Evolutionary conservation across 2,113 vertebrate genomes (phyloP), one percentile per base, ranked within the genome.

Genomic region (Hypomesus transpacificus): DNA sequence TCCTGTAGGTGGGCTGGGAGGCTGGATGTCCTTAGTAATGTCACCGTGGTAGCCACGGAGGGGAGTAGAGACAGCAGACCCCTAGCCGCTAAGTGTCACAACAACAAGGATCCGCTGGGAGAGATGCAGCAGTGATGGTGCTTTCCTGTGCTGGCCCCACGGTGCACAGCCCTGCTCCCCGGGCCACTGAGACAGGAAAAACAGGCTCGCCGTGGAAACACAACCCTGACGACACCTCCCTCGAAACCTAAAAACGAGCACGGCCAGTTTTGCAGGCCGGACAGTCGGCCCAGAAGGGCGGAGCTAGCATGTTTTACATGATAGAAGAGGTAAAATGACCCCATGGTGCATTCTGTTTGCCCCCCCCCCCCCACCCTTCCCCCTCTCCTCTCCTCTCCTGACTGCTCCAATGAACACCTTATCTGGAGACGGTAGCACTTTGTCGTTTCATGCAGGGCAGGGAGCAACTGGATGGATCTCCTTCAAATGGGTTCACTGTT

Each of bases 201-300:
- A 89, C 89, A 81, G 85, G 89, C 84, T 86, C 17, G 2, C 0
- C 50, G 20, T 26, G 71, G 84, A 82, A 86, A 89, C 4, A 82
- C 76, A 86, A 87, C 39, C 24, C 39, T 59, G 2, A 81, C 83
- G 71, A 85, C 28, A 63, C 82, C 87, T 82, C 74, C 81, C 71
- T 77, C 77, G 88, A 91, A 90, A 91, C 89, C 79, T 70, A 80
- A 70, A 85, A 90, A 91, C 89, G 74, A 90, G 90, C 67, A 77
- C 9, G 81, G 66, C 87, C 69, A 69, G 86, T 89, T 89, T 71
- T 69, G 77, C 65, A 4, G 17, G 28, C 14, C 0, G 31, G 22
- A 53, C 53, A 66, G 56, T 8, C 77, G 84, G 39, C 66, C 59
- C 28, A 79, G 79, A 71, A 26, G 26, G 22, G 39, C 56, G 58